Percentiles rank a stretch among this genome's conserved stretches.
phyloP scores from a whole-genome alignment of 2,888 invertebrate genomes.

The Clusia tigrina region DNA sequence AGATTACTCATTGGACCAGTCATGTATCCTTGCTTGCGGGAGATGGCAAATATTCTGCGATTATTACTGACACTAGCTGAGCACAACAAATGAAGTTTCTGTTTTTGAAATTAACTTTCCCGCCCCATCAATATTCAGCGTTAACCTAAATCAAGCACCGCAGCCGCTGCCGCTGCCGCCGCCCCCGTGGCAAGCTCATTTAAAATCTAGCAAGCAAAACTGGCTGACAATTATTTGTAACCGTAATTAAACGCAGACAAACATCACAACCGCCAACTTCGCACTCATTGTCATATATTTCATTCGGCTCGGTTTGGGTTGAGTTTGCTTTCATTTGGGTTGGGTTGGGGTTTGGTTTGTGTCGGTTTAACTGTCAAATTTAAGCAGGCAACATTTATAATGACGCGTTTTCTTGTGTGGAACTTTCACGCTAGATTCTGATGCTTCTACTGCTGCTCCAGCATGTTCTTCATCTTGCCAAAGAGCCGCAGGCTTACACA shows the following conservation, averaged over 20 bases:
- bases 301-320: background rate
- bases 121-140: no score
- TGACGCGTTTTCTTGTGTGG: background rate
- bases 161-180: no score
- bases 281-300: slow-evolving; percentile 32
- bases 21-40: no score
- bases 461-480: background rate
- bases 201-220: slow-evolving; percentile 7
- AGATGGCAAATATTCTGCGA: no score
- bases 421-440: background rate
- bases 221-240: slow-evolving; percentile 50
- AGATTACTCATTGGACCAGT: no score
- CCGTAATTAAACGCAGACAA: slow-evolving; percentile 46
- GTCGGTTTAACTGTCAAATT: slow-evolving; percentile 24
- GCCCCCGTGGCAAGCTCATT: no score
- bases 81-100: no score
- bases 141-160: no score
- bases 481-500: slow-evolving; percentile 3
- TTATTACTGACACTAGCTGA: no score
- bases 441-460: no score
- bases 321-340: background rate
- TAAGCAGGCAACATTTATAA: slow-evolving; percentile 29
- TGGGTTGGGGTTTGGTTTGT: background rate
- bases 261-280: slow-evolving; percentile 19
- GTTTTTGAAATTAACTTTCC: no score